Conservation (phyloP, 1,140 invertebrate species). For the Stenopsyche tienmushanensis region DNA sequence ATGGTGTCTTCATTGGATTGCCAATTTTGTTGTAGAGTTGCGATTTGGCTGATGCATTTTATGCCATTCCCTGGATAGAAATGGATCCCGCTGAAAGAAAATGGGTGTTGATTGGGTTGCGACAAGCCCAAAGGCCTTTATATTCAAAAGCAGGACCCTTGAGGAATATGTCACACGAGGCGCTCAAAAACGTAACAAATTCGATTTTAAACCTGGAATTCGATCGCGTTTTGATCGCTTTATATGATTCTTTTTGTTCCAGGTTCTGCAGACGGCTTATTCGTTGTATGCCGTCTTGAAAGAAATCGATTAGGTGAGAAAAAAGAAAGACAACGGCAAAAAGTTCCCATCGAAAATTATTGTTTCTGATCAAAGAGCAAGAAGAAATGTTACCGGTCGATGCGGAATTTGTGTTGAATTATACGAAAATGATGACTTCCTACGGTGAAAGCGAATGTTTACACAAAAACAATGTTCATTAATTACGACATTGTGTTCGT, state of each 20-base stretch:
- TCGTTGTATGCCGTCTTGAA: slow-evolving; percentile 10
- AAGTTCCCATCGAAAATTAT: too few species aligned
- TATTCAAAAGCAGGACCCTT: slow-evolving; percentile 8
- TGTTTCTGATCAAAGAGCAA: too few species aligned
- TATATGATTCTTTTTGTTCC: slow-evolving; percentile 7
- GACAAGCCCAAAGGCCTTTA: slow-evolving; percentile 17
- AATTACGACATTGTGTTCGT: background rate
- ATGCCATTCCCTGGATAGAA: slow-evolving; percentile 10
- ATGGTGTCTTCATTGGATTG: too few species aligned
- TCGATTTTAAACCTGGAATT: background rate
- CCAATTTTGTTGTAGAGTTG: slow-evolving; percentile 13
- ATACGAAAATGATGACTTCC: background rate
- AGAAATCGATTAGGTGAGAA: too few species aligned
- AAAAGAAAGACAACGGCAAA: background rate
- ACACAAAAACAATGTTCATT: background rate
- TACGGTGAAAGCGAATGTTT: background rate
- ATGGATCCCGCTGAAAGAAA: slow-evolving; percentile 15
- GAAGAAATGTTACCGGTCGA: too few species aligned
- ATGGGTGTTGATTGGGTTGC: slow-evolving; percentile 11
- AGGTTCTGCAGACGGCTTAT: slow-evolving; percentile 13
- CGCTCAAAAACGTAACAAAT: background rate
- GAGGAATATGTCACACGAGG: slow-evolving; percentile 1
- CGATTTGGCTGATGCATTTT: slow-evolving; percentile 17
- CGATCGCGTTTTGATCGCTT: background rate
- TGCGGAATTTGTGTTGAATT: too few species aligned